Evolutionary conservation across 2,113 vertebrate genomes (phyloP).

Genomic region (Sylvietta virens): DNA sequence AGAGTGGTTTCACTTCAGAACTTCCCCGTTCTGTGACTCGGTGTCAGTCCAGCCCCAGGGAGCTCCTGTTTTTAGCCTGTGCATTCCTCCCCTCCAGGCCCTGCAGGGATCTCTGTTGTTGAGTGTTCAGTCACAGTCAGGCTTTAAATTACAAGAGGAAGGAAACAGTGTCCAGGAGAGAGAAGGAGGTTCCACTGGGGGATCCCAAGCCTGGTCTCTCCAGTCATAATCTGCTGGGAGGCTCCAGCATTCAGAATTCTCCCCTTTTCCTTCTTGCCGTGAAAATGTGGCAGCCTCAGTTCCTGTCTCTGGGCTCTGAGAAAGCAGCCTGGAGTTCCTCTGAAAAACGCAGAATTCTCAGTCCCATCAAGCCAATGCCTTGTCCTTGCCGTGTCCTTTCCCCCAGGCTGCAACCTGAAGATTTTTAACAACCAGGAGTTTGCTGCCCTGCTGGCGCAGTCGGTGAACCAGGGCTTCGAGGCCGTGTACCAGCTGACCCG

Average conservation of each 20-base stretch:
- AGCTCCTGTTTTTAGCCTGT: not conserved
- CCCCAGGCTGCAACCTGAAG: slow-evolving; percentile 94
- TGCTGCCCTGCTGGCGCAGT: slow-evolving; percentile 93
- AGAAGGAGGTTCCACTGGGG: not conserved
- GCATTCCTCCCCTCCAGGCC: not conserved
- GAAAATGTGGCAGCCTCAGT: not conserved
- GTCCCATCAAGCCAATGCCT: not conserved
- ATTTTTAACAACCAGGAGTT: slow-evolving; percentile 99
- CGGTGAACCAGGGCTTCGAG: slow-evolving; percentile 97
- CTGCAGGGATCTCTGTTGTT: not conserved
- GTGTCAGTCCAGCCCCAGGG: not conserved
- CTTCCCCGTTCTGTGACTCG: not conserved
- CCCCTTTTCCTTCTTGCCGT: not conserved
- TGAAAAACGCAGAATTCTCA: not conserved
- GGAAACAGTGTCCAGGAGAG: not conserved
- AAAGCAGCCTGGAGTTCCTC: not conserved
- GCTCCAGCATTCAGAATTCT: not conserved
- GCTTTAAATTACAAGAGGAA: not conserved
- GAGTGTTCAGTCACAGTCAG: not conserved
- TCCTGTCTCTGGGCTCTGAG: not conserved
- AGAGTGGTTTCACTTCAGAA: not conserved
- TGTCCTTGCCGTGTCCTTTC: not conserved
- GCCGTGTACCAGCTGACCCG: slow-evolving; percentile 96
- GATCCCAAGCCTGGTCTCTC: not conserved
- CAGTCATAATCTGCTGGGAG: not conserved